Evolutionary conservation across 1,140 invertebrate genomes (phyloP), one percentile per base, ranked within the genome.

Genomic region (Diabrotica undecimpunctata): DNA sequence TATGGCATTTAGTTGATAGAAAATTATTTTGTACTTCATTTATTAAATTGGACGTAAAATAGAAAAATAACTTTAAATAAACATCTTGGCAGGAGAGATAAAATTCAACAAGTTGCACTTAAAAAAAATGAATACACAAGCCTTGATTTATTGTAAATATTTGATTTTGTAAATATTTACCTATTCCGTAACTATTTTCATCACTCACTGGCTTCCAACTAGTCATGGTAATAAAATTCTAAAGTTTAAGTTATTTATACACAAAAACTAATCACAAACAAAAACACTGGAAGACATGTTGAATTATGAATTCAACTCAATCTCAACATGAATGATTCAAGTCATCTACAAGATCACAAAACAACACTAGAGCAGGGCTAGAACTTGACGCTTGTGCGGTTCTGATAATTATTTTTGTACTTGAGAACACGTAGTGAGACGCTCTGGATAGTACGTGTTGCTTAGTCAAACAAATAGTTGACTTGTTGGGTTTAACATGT

Each of bases 121-220:
- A 58, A 52, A 57, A 52, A 57, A 66, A 57, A 50, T 57, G 25
- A 56, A 25, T 41, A 51, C 38, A 57, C 7, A 59, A 59, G 9
- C 35, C 37, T 38, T 56, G 11, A 57, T 11, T 57, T 57, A 14
- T 58, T 14, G 7, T 54, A 54, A 36, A 54, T 62, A 62, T 36
- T 54, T 50, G 52, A 53, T 37, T 37, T 52, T 39, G 14, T n/a
- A 50, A 25, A 13, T 12, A 51, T 52, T 66, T 62, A 69, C 68
- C 68, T 62, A 69, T 64, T 14, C 68, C 68, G 36, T 58, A 69
- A 59, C 68, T 69, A 25, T 66, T 37, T 14, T 53, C 41, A 35
- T 69, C 65, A 25, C 53, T 46, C 11, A 69, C 68, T 11, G n/a
- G 6, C 13, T 53, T 64, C 68, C 68, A 69, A 64, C 58, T 54